Percentiles rank a stretch among this genome's conserved stretches.
These are phyloP conservation scores for Mythimna loreyi DNA, from an alignment of 2,888 invertebrate genomes.

Conservation along the genomic window DNA sequence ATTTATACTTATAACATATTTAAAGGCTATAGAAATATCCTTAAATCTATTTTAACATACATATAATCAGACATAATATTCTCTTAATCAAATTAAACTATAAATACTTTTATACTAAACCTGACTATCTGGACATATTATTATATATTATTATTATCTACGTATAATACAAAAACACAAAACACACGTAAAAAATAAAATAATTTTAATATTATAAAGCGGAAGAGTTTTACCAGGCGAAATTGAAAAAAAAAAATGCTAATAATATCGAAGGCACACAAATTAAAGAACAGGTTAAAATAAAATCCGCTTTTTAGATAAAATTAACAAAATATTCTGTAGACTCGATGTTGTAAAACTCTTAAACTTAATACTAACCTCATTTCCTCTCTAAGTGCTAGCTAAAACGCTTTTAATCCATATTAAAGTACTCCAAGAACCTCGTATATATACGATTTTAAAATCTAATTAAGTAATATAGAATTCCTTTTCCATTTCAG, in stretches of 20 bases:
- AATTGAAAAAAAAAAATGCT: too few relatives aligned
- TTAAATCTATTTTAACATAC: too few relatives aligned
- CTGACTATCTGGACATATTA: too few relatives aligned
- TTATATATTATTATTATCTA: too few relatives aligned
- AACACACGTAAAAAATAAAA: too few relatives aligned
- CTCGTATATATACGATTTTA: conserved; percentile 14
- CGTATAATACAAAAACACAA: too few relatives aligned
- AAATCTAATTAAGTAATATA: conserved; percentile 21
- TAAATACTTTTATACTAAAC: too few relatives aligned
- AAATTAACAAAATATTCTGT: conserved; percentile 15
- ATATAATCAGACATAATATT: too few relatives aligned
- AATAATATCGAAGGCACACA: background rate
- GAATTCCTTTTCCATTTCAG: conserved; percentile 1
- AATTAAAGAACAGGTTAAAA: conserved; percentile 2
- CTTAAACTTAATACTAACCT: conserved; percentile 2
- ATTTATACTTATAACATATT: background rate
- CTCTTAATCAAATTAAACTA: too few relatives aligned
- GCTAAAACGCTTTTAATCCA: conserved; percentile 32
- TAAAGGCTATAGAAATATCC: background rate
- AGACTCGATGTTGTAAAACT: conserved; percentile 11
- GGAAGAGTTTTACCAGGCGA: too few relatives aligned
- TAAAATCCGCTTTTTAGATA: background rate
- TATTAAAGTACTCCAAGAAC: conserved; percentile 16
- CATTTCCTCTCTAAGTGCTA: conserved; percentile 16
- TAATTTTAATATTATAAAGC: too few relatives aligned